These are phyloP conservation scores for Pelochelys cantorii DNA, from an alignment of 2,797 vertebrate species.

Conservation along the genomic window DNA sequence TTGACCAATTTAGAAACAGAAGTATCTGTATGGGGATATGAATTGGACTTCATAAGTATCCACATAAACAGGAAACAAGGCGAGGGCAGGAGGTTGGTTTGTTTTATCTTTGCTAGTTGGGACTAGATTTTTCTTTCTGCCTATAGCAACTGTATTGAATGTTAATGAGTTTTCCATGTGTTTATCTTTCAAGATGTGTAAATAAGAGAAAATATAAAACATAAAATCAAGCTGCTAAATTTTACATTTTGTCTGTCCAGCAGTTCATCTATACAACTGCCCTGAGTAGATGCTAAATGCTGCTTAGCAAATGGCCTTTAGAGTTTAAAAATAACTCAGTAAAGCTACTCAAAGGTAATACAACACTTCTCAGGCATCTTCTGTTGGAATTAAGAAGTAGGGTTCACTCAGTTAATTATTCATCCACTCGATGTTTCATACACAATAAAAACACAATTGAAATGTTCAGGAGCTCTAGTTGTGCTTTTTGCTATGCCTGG, in stretches of 20 bases:
- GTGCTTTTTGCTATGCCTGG: conserved; percentile 75
- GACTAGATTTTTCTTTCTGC: conserved; percentile 54
- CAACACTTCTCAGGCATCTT: conserved; percentile 74
- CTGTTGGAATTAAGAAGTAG: conserved; percentile 70
- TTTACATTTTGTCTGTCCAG: conserved; percentile 85
- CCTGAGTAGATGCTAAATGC: conserved; percentile 86
- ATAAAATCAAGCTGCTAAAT: conserved; percentile 83
- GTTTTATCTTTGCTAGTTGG: conserved; percentile 38
- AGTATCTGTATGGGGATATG: conserved; percentile 27
- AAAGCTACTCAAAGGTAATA: conserved; percentile 84
- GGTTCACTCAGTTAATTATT: conserved; percentile 68
- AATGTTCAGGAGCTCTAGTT: conserved; percentile 68
- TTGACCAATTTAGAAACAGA: conserved; percentile 45
- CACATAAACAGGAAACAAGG: not conserved
- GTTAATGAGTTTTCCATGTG: conserved; percentile 49
- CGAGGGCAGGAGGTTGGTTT: not conserved
- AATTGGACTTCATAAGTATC: conserved; percentile 4
- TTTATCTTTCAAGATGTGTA: conserved; percentile 67
- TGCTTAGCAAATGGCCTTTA: conserved; percentile 81
- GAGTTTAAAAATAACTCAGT: conserved; percentile 81
- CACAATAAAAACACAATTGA: conserved; percentile 69
- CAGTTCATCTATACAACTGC: conserved; percentile 86
- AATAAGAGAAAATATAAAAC: conserved; percentile 75
- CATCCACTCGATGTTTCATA: conserved; percentile 58
- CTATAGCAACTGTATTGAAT: conserved; percentile 36